phyloP scores from a whole-genome alignment of 2,113 vertebrate species.

The Ageneiosus marmoratus region DNA sequence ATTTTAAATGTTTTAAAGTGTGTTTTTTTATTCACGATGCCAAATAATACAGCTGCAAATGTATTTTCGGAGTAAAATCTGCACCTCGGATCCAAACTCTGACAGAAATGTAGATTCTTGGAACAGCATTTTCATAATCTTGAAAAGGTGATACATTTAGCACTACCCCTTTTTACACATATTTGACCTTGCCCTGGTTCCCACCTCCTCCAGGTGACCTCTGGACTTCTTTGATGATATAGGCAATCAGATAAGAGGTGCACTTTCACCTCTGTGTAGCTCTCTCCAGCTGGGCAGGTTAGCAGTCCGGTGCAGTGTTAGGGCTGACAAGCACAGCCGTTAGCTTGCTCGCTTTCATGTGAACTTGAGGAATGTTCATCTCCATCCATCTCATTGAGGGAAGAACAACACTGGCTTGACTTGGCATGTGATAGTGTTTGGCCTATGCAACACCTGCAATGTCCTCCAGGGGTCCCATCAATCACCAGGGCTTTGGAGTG shows the following conservation, averaged over 20 bases:
- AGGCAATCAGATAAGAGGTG: conserved; percentile 47
- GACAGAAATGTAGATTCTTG: neutral
- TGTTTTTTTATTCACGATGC: neutral
- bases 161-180: conserved; percentile 39
- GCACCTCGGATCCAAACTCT: neutral
- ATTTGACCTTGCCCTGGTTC: conserved; percentile 35
- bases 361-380: conserved; percentile 70
- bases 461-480: conserved; percentile 57
- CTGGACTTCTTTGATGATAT: conserved; percentile 19
- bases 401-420: conserved; percentile 68
- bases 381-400: conserved; percentile 74
- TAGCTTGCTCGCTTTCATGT: conserved; percentile 38
- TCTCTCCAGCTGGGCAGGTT: conserved; percentile 36
- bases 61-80: neutral
- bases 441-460: conserved; percentile 74
- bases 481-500: conserved; percentile 62
- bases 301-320: conserved; percentile 7
- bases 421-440: conserved; percentile 74
- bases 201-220: conserved; percentile 27
- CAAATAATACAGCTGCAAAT: conserved; percentile 7
- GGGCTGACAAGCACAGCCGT: conserved; percentile 43
- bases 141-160: conserved; percentile 10
- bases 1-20: neutral
- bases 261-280: conserved; percentile 41
- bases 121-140: neutral